Conservation (phyloP, 2,113 vertebrate species). For the Nerophis lumbriciformis region DNA sequence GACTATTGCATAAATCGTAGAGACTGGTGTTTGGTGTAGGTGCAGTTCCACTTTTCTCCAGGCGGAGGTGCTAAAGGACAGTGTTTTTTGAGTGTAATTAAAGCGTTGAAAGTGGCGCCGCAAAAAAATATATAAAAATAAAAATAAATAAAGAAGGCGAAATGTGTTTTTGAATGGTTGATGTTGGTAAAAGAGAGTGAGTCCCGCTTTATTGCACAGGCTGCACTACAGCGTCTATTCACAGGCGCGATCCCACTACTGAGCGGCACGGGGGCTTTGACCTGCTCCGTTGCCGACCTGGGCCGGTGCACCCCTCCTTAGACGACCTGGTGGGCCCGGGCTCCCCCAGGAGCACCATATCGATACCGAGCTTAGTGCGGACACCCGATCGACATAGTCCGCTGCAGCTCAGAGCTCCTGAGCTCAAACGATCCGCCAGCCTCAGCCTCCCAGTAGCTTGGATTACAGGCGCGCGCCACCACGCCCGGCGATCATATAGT, state of each 20-base stretch:
- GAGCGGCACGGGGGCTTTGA: too few species aligned
- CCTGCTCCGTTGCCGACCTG: too few species aligned
- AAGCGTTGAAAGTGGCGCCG: too few species aligned
- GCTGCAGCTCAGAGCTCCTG: conserved; percentile 46
- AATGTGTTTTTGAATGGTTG: too few species aligned
- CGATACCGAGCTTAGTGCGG: conserved; percentile 21
- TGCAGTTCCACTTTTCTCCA: neutral
- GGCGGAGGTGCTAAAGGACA: neutral
- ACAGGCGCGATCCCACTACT: conserved; percentile 18
- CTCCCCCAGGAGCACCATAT: conserved; percentile 48
- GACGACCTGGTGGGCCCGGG: conserved; percentile 22
- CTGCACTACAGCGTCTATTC: conserved; percentile 45
- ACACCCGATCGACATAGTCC: conserved; percentile 34
- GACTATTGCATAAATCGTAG: too few species aligned
- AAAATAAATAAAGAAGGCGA: too few species aligned
- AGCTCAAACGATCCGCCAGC: conserved; percentile 49
- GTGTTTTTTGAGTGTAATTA: neutral
- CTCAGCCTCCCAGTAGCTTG: conserved; percentile 48
- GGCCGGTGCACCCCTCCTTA: too few species aligned
- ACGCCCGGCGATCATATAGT: neutral
- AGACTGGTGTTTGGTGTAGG: too few species aligned
- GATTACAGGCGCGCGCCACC: conserved; percentile 55
- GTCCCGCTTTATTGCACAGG: conserved; percentile 43
- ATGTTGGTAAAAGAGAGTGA: conserved; percentile 23
- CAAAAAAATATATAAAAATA: too few species aligned